Evolutionary conservation across 2,797 vertebrate genomes (phyloP), one percentile per base, ranked within the genome.

Genomic region (Botia almorhae): DNA sequence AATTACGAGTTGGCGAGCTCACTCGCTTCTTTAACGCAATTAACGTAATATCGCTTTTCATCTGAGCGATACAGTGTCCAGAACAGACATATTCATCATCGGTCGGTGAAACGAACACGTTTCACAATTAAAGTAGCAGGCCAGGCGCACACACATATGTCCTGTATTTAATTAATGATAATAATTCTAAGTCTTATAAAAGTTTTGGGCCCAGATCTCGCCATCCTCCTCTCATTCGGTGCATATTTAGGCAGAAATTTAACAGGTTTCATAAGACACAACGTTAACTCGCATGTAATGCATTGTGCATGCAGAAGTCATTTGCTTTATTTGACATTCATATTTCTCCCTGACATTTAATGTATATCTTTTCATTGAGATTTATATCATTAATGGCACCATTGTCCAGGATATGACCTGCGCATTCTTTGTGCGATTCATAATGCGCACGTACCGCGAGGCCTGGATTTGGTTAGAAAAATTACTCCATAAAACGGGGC

Each of bases 391-490:
- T 79, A 55, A 85, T 81, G 69, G 78, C 78, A 80, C 14, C 81
- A 80, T 73, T 87, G 83, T 89, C 83, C 87, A 88, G 85, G 78
- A 89, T 89, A 69, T 85, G 23, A 75, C 68, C 55, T 83, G 85
- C 80, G 84, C 73, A 70, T 84, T 86, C 69, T 82, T 86, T 80
- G 64, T 87, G 86, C 90, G 90, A 92, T 92, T 91, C 92, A 88
- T 90, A 90, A 89, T 89, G 87, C 87, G 88, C 90, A 89, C 90
- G 89, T 85, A 83, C 88, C 85, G 88, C 83, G 86, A 83, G 88
- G 82, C 91, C 92, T 93, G 93, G 88, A 92, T 93, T 92, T 83
- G 88, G 89, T 94, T 94, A 93, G 23, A 83, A 88, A 92, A 91
- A 92, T 92, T 91, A 90, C 89, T 83, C 86, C 85, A 89, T 91